phyloP scores from a whole-genome alignment of 2,888 invertebrate genomes.

The Cybosia mesomella region DNA sequence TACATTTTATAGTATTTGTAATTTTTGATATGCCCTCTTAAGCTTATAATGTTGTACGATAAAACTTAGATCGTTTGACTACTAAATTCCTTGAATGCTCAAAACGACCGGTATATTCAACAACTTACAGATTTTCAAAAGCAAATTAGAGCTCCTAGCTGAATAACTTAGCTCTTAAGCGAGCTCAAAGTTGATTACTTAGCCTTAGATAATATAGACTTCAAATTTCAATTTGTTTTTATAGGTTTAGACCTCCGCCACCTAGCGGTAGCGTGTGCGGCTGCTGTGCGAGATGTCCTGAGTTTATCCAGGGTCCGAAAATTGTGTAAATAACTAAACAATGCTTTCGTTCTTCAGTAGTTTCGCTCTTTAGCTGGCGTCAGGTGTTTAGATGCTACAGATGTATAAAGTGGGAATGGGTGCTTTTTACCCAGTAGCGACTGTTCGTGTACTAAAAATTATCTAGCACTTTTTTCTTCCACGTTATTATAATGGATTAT shows the following conservation, averaged over 20 bases:
- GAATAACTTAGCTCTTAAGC: neutral
- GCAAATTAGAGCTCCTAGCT: neutral
- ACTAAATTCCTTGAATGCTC: slow-evolving; percentile 5
- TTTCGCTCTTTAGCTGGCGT: too few relatives aligned
- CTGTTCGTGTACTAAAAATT: too few relatives aligned
- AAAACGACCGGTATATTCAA: slow-evolving; percentile 6
- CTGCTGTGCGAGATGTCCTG: too few relatives aligned
- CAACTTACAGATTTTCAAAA: neutral
- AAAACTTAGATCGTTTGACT: neutral
- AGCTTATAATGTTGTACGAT: too few relatives aligned
- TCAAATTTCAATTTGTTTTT: neutral
- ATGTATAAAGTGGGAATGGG: too few relatives aligned
- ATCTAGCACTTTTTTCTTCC: too few relatives aligned
- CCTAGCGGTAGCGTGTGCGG: neutral
- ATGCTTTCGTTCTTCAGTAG: too few relatives aligned
- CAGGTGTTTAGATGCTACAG: too few relatives aligned
- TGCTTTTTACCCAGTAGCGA: too few relatives aligned
- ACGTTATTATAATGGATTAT: too few relatives aligned
- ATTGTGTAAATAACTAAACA: too few relatives aligned
- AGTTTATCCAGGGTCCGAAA: too few relatives aligned
- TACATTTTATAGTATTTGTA: neutral
- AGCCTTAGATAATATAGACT: neutral
- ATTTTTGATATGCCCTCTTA: neutral
- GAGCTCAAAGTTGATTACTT: neutral
- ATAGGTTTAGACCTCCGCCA: neutral